Percentiles rank a stretch among this genome's conserved stretches.
Conservation (phyloP, 2,888 invertebrate genomes). For the Drosophila phalerata region DNA sequence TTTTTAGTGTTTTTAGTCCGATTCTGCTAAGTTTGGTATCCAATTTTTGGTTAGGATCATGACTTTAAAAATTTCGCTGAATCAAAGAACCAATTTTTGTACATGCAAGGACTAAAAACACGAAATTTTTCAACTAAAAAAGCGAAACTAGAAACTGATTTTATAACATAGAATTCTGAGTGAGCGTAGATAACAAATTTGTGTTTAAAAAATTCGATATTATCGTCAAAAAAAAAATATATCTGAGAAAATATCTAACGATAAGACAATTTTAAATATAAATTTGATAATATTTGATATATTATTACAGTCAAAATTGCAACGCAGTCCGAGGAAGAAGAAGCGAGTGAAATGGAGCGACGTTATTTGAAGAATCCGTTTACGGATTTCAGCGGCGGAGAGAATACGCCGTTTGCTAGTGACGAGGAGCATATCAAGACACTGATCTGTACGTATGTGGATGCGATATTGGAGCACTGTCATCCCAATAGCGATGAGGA, state of each 20-base stretch:
- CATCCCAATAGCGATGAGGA: slow-evolving; percentile 79
- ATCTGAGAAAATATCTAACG: not conserved
- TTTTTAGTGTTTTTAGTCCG: no score
- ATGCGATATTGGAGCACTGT: slow-evolving; percentile 84
- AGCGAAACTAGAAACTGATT: no score
- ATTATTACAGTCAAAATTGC: slow-evolving; percentile 33
- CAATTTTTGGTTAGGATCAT: no score
- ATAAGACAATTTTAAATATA: not conserved
- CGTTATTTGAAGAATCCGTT: slow-evolving; percentile 84
- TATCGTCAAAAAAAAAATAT: slow-evolving; percentile 2
- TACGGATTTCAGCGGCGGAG: slow-evolving; percentile 77
- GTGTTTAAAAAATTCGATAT: no score
- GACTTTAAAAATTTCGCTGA: no score
- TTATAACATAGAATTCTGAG: no score
- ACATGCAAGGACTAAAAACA: no score
- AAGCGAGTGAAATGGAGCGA: slow-evolving; percentile 76
- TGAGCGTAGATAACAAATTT: no score
- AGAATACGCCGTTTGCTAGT: slow-evolving; percentile 70
- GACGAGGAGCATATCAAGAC: slow-evolving; percentile 83
- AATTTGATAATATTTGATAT: not conserved
- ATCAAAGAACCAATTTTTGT: no score
- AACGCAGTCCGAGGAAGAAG: slow-evolving; percentile 14
- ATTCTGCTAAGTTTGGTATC: no score
- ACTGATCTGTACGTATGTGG: slow-evolving; percentile 84
- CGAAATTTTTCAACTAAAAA: no score